Evolutionary conservation across 2,797 vertebrate species (phyloP).

Genomic region (Ispidina lecontei): DNA sequence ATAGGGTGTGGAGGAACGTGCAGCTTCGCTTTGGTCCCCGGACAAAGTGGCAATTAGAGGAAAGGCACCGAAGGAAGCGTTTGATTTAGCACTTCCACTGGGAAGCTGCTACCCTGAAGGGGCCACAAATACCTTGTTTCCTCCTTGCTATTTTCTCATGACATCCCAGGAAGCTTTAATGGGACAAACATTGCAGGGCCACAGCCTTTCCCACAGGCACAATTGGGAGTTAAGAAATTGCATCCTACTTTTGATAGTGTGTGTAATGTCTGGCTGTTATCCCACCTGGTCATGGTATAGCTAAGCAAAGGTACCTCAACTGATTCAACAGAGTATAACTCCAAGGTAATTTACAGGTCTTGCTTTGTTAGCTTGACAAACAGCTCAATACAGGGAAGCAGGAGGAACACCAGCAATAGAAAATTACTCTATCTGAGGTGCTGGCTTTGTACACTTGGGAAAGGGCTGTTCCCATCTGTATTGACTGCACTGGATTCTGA

Average conservation of each 20-base stretch:
- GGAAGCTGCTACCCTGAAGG: neutral
- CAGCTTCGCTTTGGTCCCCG: neutral
- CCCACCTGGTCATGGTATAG: neutral
- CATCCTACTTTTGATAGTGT: neutral
- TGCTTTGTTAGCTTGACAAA: neutral
- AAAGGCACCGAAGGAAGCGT: neutral
- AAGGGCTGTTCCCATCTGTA: neutral
- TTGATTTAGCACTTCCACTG: constrained; percentile 7
- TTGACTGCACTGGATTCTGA: neutral
- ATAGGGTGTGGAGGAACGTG: accelerated
- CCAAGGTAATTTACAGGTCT: neutral
- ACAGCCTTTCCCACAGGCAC: neutral
- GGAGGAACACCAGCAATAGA: neutral
- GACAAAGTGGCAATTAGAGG: neutral
- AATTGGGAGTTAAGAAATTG: neutral
- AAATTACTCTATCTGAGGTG: neutral
- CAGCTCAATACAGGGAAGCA: neutral
- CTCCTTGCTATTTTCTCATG: neutral
- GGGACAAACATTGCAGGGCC: neutral
- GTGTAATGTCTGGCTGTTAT: neutral
- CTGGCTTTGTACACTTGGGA: neutral
- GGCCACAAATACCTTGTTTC: constrained; percentile 8
- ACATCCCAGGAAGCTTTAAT: neutral
- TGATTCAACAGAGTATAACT: neutral
- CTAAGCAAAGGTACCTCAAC: neutral